Base-by-base conservation (phyloP, 2,888 invertebrate species). In the Clanis bilineata region DNA sequence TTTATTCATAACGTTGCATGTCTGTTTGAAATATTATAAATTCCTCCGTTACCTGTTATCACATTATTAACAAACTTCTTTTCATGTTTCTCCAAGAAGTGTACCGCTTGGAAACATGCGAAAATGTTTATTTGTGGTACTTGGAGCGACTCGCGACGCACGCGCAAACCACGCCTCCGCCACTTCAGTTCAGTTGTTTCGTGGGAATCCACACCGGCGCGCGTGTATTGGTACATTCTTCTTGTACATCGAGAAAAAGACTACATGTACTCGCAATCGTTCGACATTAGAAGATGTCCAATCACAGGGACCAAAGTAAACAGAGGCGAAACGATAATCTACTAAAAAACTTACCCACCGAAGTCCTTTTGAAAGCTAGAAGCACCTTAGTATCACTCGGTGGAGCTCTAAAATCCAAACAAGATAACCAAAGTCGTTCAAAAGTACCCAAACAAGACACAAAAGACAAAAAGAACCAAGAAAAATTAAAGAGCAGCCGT, bases 51-150 rank as follows among this genome's bases (percentile, higher is more conserved):
- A 51, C 51, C 51, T 51, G 51, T 51, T 51, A 51, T 51, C 51
- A 51, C 51, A 51, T 51, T 32, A 51, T 51, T 32, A 44, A 51
- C 51, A 51, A 51, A 21, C 28, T 51, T 51, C 51, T 18, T 32
- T 51, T 18, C 51, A 28, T 51, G 32, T 51, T 15, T 51, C 51
- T 51, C 32, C 28, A 51, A 28, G 28, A 51, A 28, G 28, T 45
- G 69, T 69, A 69, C 65, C 69, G 69, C 66, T 72, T 74, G 70
- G 74, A 70, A 81, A 78, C 80, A 78, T 78, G 79, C 76, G 80
- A 79, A 79, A 80, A 73, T 85, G 88, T 89, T 88, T 90, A 90
- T 90, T 90, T 90, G 88, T 79, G 85, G 86, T 87, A 77, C 71
- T 82, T 76, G 81, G 76, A 79, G 81, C 77, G 82, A 80, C 82